phyloP scores from a whole-genome alignment of 1,140 invertebrate genomes.

The Orchesella cincta region DNA sequence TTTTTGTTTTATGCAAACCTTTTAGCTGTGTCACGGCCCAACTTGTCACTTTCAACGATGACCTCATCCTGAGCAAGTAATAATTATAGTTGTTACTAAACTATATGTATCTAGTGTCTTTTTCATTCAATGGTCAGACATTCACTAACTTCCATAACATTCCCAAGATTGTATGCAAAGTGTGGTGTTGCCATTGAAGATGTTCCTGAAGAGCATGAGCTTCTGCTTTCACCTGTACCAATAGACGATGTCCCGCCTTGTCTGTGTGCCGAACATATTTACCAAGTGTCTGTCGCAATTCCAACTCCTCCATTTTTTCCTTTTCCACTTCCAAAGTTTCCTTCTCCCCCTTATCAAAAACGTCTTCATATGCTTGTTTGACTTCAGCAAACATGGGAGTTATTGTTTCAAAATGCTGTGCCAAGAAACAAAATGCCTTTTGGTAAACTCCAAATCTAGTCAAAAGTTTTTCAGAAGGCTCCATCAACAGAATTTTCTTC shows the following conservation, averaged over 20 bases:
- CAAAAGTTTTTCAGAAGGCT: constrained; percentile 12
- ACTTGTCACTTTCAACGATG: neutral
- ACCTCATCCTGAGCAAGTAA: neutral
- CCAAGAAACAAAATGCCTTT: constrained; percentile 7
- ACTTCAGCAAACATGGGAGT: constrained; percentile 10
- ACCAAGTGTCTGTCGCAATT: neutral
- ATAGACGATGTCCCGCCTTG: neutral
- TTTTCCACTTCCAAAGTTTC: constrained; percentile 1
- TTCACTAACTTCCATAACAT: constrained; percentile 3
- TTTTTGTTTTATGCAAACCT: constrained; percentile 14
- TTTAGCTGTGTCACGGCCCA: constrained; percentile 8
- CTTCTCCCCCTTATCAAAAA: constrained; percentile 24
- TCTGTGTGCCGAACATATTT: constrained; percentile 18
- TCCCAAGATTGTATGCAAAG: neutral
- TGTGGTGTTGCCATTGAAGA: constrained; percentile 20
- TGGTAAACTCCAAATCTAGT: constrained; percentile 24
- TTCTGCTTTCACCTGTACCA: neutral
- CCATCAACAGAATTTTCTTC: constrained; percentile 5
- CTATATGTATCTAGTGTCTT: no score
- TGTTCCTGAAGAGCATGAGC: constrained; percentile 26
- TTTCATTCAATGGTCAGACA: neutral
- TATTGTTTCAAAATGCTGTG: constrained; percentile 21
- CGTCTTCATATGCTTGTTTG: constrained; percentile 8
- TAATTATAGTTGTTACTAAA: constrained; percentile 2
- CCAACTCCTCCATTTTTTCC: constrained; percentile 11